Base-by-base conservation (phyloP, 1,140 invertebrate genomes). In the Aleiodes sp. region DNA sequence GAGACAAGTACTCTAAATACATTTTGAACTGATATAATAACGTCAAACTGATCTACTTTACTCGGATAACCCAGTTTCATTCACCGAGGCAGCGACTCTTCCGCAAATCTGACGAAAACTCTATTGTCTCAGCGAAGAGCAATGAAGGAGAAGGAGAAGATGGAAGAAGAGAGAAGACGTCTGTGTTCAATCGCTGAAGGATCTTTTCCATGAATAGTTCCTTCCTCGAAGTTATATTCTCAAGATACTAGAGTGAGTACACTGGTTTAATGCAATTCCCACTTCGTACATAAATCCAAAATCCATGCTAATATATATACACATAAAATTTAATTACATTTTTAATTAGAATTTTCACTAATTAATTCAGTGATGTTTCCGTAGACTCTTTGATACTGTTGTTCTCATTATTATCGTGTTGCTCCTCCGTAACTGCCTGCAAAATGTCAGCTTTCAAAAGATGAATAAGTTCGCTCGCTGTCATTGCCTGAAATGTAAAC, bases 371-470 rank as follows among this genome's bases (percentile, higher is more conserved):
- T 7, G 24, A 56, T 33, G 7, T 33, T 33, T 8, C 12, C 1
- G 12, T 0, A 8, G 31, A 33, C 4, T 12, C 26, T 8, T 16
- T 19, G n/a, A 43, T 43, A 26, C 21, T 35, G n/a, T 21, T 4
- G 1, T 57, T 46, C 4, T 57, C 39, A 39, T 57, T 8, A 12
- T 26, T 7, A 9, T 61, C 65, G 12, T 68, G 33, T 21, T 71
- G 70, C 52, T 71, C 65, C 21, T 71, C 74, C 10, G 76, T 77
- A n/a, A 77, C 70, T 57, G 66, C 35, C 78, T 84, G 78, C 33
- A 85, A 72, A 31, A 76, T 68, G 74, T 89, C 88, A 21, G 87
- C 87, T 78, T 89, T 88, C 2, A 89, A 70, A 1, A 89, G 77
- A 68, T 89, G 85, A 29, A 88, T 78, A 8, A 88, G 76, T 79